These are phyloP conservation scores for Petaurus breviceps DNA, from an alignment of 2,113 vertebrate genomes.

Conservation along the genomic window DNA sequence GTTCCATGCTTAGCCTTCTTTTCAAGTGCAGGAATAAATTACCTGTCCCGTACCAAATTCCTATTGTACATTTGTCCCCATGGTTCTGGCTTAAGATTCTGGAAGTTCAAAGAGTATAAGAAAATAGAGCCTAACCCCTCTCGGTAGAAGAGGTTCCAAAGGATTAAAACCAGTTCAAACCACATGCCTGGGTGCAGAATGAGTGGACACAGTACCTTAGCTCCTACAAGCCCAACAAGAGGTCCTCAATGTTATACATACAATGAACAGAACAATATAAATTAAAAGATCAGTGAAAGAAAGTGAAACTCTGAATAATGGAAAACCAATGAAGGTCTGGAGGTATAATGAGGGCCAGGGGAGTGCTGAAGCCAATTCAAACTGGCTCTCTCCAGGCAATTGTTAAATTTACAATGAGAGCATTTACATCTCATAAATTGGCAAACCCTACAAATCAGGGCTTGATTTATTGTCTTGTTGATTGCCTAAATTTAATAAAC, in stretches of 20 bases:
- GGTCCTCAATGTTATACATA: neutral
- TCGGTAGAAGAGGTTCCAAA: neutral
- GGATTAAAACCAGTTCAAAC: neutral
- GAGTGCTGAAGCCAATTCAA: neutral
- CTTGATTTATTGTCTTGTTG: neutral
- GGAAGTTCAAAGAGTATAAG: neutral
- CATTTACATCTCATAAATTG: neutral
- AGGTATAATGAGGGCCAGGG: neutral
- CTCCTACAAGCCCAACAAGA: neutral
- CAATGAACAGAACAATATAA: neutral
- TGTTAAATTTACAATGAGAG: neutral
- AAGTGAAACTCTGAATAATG: neutral
- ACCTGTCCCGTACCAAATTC: neutral
- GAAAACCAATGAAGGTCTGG: neutral
- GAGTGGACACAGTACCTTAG: neutral
- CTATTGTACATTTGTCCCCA: neutral
- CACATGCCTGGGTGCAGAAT: neutral
- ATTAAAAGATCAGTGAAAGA: neutral
- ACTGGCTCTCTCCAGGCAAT: neutral
- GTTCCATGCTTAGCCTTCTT: neutral
- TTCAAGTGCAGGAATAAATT: neutral
- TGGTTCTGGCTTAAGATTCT: neutral
- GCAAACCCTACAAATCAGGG: neutral
- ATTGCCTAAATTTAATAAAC: neutral
- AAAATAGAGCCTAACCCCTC: neutral